A percentile compares a stretch with the other conserved stretches of the same genome.
Conservation (phyloP, 92 coral and sea anemone genomes). For the Isaurus tuberculatus region DNA sequence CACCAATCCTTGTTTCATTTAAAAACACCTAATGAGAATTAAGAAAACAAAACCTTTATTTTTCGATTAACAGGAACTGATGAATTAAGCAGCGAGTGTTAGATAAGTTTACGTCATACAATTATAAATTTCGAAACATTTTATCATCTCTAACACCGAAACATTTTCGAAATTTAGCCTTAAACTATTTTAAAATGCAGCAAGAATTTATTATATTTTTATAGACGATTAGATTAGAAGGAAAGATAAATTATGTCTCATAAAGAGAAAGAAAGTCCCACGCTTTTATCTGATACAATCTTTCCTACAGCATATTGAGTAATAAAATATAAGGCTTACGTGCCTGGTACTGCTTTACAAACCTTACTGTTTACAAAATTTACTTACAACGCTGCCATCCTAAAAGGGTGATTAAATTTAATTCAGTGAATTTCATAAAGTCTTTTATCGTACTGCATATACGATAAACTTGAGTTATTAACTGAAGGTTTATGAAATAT, state of each 20-base stretch:
- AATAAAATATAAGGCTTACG: background rate
- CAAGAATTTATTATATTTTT: background rate
- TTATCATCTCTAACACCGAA: background rate
- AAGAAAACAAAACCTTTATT: background rate
- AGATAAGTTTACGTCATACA: background rate
- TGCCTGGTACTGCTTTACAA: background rate
- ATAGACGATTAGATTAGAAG: slow-evolving; percentile 4
- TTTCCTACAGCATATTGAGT: background rate
- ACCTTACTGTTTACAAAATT: slow-evolving; percentile 3
- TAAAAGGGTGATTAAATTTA: background rate
- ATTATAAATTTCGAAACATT: slow-evolving; percentile 18
- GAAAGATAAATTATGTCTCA: slow-evolving; percentile 37
- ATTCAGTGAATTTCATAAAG: background rate
- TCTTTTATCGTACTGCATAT: background rate
- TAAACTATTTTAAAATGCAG: slow-evolving; percentile 23
- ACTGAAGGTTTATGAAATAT: slow-evolving; percentile 9
- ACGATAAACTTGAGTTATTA: slow-evolving; percentile 30
- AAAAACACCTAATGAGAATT: background rate
- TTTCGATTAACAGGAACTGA: background rate
- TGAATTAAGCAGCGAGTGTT: background rate
- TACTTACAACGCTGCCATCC: background rate
- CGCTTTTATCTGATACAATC: background rate
- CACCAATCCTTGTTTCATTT: background rate
- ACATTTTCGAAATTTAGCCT: background rate
- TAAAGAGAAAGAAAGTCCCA: slow-evolving; percentile 30